Evolutionary conservation across 2,113 vertebrate species (phyloP).

Genomic region (Delphinapterus leucas): DNA sequence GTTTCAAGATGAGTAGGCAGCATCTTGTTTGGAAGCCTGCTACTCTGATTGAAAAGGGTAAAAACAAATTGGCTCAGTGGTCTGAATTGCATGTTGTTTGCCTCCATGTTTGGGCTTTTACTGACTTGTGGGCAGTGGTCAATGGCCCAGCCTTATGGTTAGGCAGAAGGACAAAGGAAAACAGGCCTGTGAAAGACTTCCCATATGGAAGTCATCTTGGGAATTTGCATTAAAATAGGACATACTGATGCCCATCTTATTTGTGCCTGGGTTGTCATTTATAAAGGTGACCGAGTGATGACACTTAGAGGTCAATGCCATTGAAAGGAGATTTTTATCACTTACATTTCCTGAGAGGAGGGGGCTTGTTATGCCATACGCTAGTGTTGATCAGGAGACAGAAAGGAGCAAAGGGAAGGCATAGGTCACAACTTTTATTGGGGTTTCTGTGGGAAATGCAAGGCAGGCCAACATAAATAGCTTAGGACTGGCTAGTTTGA

Average conservation of each 20-base stretch:
- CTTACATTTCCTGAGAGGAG: not conserved
- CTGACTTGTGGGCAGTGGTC: not conserved
- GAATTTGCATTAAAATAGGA: not conserved
- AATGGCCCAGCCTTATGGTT: not conserved
- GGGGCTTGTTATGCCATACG: not conserved
- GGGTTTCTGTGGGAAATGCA: not conserved
- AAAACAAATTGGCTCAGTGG: not conserved
- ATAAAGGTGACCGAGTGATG: not conserved
- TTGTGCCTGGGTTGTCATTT: not conserved
- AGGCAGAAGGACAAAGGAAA: not conserved
- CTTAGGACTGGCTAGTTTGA: not conserved
- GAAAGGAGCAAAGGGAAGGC: not conserved
- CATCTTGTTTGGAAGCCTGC: not conserved
- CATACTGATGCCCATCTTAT: not conserved
- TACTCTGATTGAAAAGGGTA: not conserved
- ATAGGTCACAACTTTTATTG: not conserved
- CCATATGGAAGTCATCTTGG: not conserved
- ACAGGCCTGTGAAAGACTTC: not conserved
- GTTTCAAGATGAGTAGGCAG: not conserved
- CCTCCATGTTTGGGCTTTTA: not conserved
- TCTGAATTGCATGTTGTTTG: not conserved
- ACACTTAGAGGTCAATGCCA: not conserved
- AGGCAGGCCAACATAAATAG: not conserved
- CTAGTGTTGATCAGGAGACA: not conserved
- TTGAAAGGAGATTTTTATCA: not conserved